Conservation (phyloP, 1,140 invertebrate species). For the Lepidotrigona ventralis region DNA sequence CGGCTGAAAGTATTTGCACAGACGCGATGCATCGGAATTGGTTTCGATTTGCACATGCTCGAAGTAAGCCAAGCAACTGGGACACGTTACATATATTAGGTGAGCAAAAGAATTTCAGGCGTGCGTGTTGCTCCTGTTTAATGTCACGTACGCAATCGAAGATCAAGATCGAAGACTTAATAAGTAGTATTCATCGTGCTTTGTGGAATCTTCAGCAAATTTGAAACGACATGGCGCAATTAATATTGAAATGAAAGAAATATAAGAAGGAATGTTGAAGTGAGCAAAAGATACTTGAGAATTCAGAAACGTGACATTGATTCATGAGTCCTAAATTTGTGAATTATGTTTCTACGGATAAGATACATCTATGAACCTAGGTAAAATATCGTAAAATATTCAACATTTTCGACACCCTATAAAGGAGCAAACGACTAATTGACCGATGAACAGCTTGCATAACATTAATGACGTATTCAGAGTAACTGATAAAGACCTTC, state of each 20-base stretch:
- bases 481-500: not conserved
- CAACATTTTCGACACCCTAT: not conserved
- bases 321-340: not conserved
- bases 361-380: not conserved
- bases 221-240: not conserved
- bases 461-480: not conserved
- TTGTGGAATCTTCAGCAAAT: not conserved
- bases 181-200: not conserved
- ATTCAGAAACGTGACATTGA: not conserved
- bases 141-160: not conserved
- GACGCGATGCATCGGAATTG: slow-evolving; percentile 52
- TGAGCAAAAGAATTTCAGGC: slow-evolving; percentile 27
- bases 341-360: not conserved
- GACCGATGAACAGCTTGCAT: slow-evolving; percentile 10
- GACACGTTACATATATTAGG: slow-evolving; percentile 51
- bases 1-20: slow-evolving; percentile 54
- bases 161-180: not conserved
- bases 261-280: rapidly evolving
- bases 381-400: not conserved
- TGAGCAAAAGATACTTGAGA: not conserved
- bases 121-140: not conserved
- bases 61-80: slow-evolving; percentile 66
- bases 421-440: not conserved
- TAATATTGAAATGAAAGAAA: not conserved
- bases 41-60: slow-evolving; percentile 45